Base-by-base conservation (phyloP, 2,888 invertebrate genomes). In the Isoperla grammatica region DNA sequence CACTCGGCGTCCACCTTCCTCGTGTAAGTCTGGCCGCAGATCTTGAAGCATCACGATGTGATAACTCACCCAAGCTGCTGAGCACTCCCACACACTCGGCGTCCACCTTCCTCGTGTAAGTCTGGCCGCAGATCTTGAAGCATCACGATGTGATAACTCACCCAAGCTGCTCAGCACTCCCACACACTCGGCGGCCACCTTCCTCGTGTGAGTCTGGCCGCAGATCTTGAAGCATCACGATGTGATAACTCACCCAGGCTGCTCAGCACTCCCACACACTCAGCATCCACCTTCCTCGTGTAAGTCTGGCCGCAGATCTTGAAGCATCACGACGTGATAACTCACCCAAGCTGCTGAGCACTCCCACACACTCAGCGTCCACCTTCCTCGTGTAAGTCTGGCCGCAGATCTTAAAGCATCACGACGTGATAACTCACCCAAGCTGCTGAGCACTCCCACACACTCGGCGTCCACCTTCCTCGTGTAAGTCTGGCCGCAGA, bases 91-190 rank as follows among this genome's bases (percentile, higher is more conserved):
- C 8, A 29, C 4, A 29, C 5, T 29, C 29, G 1, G 88, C 79
- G 71, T 99, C 99, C 2, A 97, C 90, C 74, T 96, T 95, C 59
- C 98, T 81, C 0, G 89, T 84, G 74, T 98, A 98, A 0, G 98
- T 98, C 75, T 99, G 99, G 0, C 99, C 98, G 42, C 95, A 95
- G 0, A 99, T n/a, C n/a, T n/a, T n/a, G n/a, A n/a, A n/a, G n/a
- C n/a, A n/a, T n/a, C n/a, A n/a, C n/a, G n/a, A n/a, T 89, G n/a
- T n/a, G n/a, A n/a, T 43, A 39, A 42, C 8, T 43, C 87, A 13
- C 95, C 97, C 5, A 97, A 76, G 53, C 89, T 84, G 22, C 92
- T 83, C 1, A 96, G 73, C 0, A 84, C 85, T 17, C 83, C 81
- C 9, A 96, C 73, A 12, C 90, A 81, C 73, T 93, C 90, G 1